Conservation (phyloP, 2,113 vertebrate genomes). For the Psilopsiagon aymara region DNA sequence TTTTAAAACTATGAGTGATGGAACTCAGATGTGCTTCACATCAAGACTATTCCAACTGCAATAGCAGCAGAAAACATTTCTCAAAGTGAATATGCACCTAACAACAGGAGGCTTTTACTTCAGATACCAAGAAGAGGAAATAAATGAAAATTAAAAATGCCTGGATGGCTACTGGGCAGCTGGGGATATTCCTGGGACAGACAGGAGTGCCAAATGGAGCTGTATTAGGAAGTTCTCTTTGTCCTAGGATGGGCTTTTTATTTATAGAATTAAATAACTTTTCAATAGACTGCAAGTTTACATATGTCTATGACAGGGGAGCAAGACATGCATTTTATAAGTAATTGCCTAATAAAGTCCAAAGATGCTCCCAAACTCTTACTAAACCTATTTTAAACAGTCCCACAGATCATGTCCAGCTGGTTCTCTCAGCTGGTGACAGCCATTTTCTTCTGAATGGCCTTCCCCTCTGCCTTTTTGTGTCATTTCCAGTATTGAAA, state of each 20-base stretch:
- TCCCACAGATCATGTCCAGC: background rate
- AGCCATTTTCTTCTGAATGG: background rate
- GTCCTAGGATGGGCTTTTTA: slow-evolving; percentile 8
- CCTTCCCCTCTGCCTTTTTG: background rate
- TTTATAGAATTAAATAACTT: slow-evolving; percentile 35
- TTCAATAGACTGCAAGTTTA: background rate
- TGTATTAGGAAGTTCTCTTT: slow-evolving; percentile 2
- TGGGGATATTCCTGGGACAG: slow-evolving; percentile 38
- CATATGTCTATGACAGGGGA: background rate
- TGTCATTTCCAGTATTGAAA: background rate
- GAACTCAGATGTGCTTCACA: background rate
- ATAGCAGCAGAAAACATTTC: background rate
- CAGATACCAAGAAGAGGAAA: slow-evolving; percentile 6
- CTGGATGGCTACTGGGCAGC: slow-evolving; percentile 5
- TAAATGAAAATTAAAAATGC: slow-evolving; percentile 20
- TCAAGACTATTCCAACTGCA: background rate
- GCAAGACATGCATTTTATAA: background rate
- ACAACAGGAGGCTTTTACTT: background rate
- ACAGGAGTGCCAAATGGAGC: slow-evolving; percentile 19
- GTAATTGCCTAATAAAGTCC: background rate
- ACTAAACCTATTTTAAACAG: background rate
- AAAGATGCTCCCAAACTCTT: background rate
- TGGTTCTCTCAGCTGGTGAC: slow-evolving; percentile 2
- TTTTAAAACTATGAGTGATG: background rate
- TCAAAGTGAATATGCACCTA: background rate